phyloP scores from a whole-genome alignment of 2,888 invertebrate genomes.

The Drosophila picticornis region DNA sequence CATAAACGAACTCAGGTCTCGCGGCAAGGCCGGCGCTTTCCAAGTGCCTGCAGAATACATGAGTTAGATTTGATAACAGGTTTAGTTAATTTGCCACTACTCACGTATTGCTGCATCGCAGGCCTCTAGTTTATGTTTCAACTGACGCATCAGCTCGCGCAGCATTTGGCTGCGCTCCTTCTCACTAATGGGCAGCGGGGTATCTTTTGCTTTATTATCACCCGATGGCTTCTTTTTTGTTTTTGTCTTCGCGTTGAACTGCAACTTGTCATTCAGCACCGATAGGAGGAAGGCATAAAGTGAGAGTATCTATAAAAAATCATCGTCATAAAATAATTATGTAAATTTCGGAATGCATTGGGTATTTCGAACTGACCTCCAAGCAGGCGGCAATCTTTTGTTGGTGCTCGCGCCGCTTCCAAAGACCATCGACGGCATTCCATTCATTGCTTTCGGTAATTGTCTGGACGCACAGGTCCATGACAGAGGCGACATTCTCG shows the following conservation, averaged over 20 bases:
- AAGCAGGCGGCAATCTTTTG: conserved; percentile 87
- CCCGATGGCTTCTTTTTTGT: conserved; percentile 62
- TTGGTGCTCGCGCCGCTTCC: conserved; percentile 86
- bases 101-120: conserved; percentile 83
- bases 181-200: conserved; percentile 75
- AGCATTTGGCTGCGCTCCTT: conserved; percentile 83
- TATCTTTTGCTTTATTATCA: conserved; percentile 60
- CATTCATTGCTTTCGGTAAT: conserved; percentile 85
- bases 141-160: conserved; percentile 83
- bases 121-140: conserved; percentile 82
- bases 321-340: not conserved
- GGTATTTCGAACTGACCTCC: conserved; percentile 86
- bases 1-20: conserved; percentile 83
- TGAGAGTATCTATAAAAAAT: conserved; percentile 81
- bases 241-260: conserved; percentile 79
- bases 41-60: conserved; percentile 70
- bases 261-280: conserved; percentile 83
- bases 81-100: conserved; percentile 26
- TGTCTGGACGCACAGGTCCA: conserved; percentile 79
- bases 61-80: not conserved
- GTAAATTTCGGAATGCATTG: not conserved
- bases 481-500: conserved; percentile 77
- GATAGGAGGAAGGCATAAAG: conserved; percentile 84
- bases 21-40: conserved; percentile 82
- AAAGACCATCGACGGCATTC: conserved; percentile 84